phyloP scores from a whole-genome alignment of 2,888 invertebrate genomes.

The Rhopalosiphum nymphaeae region DNA sequence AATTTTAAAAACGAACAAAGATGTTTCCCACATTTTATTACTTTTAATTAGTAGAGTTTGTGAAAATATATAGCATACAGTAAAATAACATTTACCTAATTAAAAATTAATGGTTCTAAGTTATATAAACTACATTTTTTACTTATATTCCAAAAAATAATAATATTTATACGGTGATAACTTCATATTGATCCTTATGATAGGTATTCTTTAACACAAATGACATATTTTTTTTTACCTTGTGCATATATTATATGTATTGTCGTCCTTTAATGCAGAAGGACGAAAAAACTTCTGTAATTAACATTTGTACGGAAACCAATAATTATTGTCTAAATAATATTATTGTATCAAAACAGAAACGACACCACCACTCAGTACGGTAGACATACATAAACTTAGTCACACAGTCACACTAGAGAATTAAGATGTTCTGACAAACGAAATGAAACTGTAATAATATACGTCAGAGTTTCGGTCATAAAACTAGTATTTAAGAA shows the following conservation, averaged over 20 bases:
- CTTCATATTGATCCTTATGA: too few relatives aligned
- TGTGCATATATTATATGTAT: neutral
- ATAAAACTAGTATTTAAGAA: constrained; percentile 49
- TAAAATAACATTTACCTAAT: neutral
- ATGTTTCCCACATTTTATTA: neutral
- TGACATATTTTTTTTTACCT: neutral
- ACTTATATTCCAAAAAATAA: neutral
- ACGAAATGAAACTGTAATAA: constrained; percentile 46
- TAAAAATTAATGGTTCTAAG: neutral
- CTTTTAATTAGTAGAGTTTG: neutral
- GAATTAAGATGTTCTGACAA: constrained; percentile 2
- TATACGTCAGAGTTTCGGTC: constrained; percentile 30
- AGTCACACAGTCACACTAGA: neutral
- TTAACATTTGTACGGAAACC: neutral
- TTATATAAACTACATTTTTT: neutral
- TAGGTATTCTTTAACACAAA: neutral
- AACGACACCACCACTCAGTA: neutral
- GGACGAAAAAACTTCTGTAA: neutral
- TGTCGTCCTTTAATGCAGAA: neutral
- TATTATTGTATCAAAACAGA: neutral
- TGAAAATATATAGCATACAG: neutral
- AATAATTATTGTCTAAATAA: neutral
- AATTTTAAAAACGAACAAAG: neutral
- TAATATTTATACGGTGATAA: too few relatives aligned
- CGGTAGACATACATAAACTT: neutral